These are phyloP conservation scores for Palythoa grandis DNA, from an alignment of 92 coral and sea anemone species.

Conservation along the genomic window DNA sequence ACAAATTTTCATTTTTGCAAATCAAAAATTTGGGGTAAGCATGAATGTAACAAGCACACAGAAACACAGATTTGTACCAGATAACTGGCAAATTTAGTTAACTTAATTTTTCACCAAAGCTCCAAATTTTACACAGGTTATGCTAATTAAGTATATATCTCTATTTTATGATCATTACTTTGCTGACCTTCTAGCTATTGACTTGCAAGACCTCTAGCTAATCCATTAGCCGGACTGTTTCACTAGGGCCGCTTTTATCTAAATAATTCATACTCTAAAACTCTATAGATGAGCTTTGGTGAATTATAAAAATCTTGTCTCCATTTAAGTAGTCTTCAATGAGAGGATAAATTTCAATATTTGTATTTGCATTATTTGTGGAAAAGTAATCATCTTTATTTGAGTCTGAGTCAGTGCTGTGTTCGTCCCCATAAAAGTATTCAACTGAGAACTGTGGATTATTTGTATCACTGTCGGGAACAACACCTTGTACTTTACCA, in stretches of 20 bases:
- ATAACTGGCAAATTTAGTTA: slow-evolving; percentile 7
- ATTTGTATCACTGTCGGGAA: slow-evolving; percentile 19
- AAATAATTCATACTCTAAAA: background rate
- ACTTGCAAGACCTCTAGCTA: slow-evolving; percentile 16
- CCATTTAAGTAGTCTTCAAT: slow-evolving; percentile 26
- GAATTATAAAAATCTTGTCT: slow-evolving; percentile 10
- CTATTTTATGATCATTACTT: slow-evolving; percentile 6
- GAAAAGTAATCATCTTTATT: background rate
- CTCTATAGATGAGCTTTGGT: slow-evolving; percentile 8
- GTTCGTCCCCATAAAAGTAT: background rate
- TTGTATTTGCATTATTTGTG: background rate
- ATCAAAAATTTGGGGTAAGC: slow-evolving; percentile 3
- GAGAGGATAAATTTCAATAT: slow-evolving; percentile 30
- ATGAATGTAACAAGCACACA: slow-evolving; percentile 15
- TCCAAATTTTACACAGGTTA: slow-evolving; percentile 15
- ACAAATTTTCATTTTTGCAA: slow-evolving; percentile 1
- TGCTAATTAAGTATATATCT: slow-evolving; percentile 13
- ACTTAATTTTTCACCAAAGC: slow-evolving; percentile 10
- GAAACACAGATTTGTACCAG: background rate
- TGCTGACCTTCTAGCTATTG: slow-evolving; percentile 14
- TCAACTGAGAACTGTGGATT: slow-evolving; percentile 30
- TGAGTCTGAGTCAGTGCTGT: slow-evolving; percentile 3
- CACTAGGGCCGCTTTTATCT: slow-evolving; percentile 15
- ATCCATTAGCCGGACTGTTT: slow-evolving; percentile 22
- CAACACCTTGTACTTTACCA: slow-evolving; percentile 30